Percentiles rank a stretch among this genome's conserved stretches.
Evolutionary conservation across 64 coral and sea anemone genomes (phyloP).

Genomic region (Montipora efflorescens): DNA sequence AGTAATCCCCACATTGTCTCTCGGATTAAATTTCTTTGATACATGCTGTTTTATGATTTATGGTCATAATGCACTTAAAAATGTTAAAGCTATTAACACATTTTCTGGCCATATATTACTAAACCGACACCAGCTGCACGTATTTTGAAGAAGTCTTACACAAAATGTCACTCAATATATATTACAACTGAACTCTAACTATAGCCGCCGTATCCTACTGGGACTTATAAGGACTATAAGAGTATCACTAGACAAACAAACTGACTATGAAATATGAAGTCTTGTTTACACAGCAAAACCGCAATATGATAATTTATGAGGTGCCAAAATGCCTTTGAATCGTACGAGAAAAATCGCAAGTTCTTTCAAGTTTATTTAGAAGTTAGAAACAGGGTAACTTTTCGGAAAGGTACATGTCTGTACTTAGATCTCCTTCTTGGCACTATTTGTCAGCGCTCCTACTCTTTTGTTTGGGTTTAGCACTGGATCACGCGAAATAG

Average conservation of each 20-base stretch:
- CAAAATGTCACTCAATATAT: background rate
- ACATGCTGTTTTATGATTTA: slow-evolving; percentile 14
- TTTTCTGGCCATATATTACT: background rate
- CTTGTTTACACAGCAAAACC: slow-evolving; percentile 13
- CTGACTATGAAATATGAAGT: background rate
- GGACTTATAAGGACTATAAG: background rate
- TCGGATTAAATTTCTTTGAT: slow-evolving; percentile 1
- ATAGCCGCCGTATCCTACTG: no score
- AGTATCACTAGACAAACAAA: background rate
- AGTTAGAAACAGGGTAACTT: no score
- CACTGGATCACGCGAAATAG: background rate
- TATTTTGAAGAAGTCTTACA: background rate
- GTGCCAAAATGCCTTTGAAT: background rate
- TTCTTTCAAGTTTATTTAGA: no score
- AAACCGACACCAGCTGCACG: background rate
- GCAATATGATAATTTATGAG: background rate
- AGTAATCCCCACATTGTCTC: background rate
- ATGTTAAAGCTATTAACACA: slow-evolving; percentile 34
- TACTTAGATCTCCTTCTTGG: background rate
- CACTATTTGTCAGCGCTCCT: background rate
- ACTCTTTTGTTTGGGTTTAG: background rate
- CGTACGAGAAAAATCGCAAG: background rate
- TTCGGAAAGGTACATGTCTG: no score
- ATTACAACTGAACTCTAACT: background rate
- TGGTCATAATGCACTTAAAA: slow-evolving; percentile 43